These are phyloP conservation scores for Petrosia ficiformis DNA, from an alignment of 37 sponge, comb jelly and placozoan species.

Conservation along the genomic window DNA sequence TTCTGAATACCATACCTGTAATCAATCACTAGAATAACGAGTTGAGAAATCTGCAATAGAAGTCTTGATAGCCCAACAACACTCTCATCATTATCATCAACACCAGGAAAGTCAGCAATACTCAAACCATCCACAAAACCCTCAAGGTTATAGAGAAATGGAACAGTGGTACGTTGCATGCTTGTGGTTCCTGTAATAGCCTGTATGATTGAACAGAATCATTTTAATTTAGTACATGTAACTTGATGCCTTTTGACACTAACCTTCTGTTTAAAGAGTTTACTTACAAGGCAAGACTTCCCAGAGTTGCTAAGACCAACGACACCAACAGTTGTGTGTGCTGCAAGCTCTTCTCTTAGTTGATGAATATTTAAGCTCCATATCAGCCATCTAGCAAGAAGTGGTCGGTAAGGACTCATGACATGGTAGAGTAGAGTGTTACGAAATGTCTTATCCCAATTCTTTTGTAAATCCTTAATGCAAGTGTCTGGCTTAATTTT, in stretches of 20 bases:
- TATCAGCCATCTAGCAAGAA: conserved; percentile 25
- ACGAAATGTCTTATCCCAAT: conserved; percentile 21
- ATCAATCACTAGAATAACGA: conserved; percentile 37
- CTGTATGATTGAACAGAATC: not conserved
- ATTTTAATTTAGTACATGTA: too few relatives aligned
- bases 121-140: conserved; percentile 24
- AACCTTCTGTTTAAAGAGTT: conserved; percentile 13
- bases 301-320: conserved; percentile 22
- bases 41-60: conserved; percentile 23
- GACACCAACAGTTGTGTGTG: conserved; percentile 15
- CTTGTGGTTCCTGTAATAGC: conserved; percentile 21
- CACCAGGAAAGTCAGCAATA: conserved; percentile 56
- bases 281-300: conserved; percentile 20
- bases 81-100: conserved; percentile 26
- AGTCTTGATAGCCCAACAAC: conserved; percentile 15
- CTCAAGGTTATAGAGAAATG: conserved; percentile 53
- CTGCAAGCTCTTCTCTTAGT: conserved; percentile 13
- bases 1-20: conserved; percentile 30
- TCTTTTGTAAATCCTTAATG: not conserved
- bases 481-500: conserved; percentile 14
- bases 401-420: not conserved
- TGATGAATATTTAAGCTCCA: conserved; percentile 17
- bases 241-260: too few relatives aligned
- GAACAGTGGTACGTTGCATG: conserved; percentile 33
- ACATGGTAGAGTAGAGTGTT: conserved; percentile 2